These are phyloP conservation scores for Neostethus bicornis DNA, from an alignment of 2,797 vertebrate genomes.

Conservation along the genomic window DNA sequence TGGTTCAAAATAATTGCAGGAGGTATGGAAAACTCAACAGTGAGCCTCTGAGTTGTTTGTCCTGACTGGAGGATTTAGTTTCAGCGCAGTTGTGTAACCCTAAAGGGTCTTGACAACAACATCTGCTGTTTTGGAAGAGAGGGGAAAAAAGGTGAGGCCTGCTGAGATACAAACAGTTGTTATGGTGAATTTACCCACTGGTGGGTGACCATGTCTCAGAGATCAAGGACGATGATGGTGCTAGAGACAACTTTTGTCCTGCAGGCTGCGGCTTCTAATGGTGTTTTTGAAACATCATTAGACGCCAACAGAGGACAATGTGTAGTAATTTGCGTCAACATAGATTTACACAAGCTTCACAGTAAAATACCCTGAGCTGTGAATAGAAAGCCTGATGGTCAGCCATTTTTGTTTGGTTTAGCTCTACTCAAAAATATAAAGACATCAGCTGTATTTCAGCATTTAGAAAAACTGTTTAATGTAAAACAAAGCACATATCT, in stretches of 20 bases:
- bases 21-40: background rate
- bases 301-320: slow-evolving; percentile 15
- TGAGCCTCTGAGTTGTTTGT: slow-evolving; percentile 35
- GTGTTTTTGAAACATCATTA: slow-evolving; percentile 11
- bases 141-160: slow-evolving; percentile 32
- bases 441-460: background rate
- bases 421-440: background rate
- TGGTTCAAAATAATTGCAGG: slow-evolving; percentile 11
- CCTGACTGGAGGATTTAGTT: slow-evolving; percentile 41
- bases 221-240: slow-evolving; percentile 29
- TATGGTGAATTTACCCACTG: slow-evolving; percentile 38
- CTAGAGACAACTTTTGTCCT: slow-evolving; percentile 9
- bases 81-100: slow-evolving; percentile 48
- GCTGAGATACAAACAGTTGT: slow-evolving; percentile 42
- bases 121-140: slow-evolving; percentile 47
- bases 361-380: background rate
- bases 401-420: background rate
- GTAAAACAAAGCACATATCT: too few relatives aligned
- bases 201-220: slow-evolving; percentile 24
- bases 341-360: slow-evolving; percentile 4
- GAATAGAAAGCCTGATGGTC: too few relatives aligned
- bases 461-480: too few relatives aligned
- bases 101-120: slow-evolving; percentile 54
- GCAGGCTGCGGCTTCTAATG: slow-evolving; percentile 10
- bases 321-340: slow-evolving; percentile 21